Evolutionary conservation across 2,888 invertebrate genomes (phyloP).

Genomic region (Agrypnus murinus): DNA sequence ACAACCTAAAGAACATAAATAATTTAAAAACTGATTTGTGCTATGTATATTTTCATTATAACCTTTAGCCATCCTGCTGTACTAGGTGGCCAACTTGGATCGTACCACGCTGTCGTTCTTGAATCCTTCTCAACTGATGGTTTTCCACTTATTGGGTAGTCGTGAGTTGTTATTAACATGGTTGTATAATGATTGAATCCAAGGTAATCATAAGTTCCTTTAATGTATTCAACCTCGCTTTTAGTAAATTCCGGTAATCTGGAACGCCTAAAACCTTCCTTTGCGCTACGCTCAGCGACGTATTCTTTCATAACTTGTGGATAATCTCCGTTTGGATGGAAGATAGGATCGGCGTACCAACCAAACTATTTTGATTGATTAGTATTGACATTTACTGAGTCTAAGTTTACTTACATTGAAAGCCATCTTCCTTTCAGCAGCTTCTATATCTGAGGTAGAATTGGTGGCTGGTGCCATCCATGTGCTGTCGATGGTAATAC

Average conservation of each 20-base stretch:
- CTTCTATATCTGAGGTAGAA: background rate
- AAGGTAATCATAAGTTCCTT: constrained; percentile 81
- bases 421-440: background rate
- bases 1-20: constrained; percentile 59
- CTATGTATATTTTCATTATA: too few relatives aligned
- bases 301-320: constrained; percentile 78
- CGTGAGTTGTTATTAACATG: background rate
- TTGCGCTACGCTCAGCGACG: constrained; percentile 74
- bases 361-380: constrained; percentile 71
- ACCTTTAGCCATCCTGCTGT: constrained; percentile 60
- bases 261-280: constrained; percentile 76
- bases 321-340: constrained; percentile 78
- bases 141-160: background rate
- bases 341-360: constrained; percentile 81
- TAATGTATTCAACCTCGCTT: constrained; percentile 76
- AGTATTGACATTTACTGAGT: background rate
- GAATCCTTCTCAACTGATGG: constrained; percentile 37
- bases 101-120: background rate
- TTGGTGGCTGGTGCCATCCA: background rate
- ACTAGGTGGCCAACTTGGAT: constrained; percentile 59
- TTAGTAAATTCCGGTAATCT: constrained; percentile 77
- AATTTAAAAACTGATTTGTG: background rate
- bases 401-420: background rate
- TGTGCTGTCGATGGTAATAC: constrained; percentile 16
- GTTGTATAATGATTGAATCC: constrained; percentile 86